Evolutionary conservation across 2,888 invertebrate species (phyloP).

Genomic region (Drosophila longiperda): DNA sequence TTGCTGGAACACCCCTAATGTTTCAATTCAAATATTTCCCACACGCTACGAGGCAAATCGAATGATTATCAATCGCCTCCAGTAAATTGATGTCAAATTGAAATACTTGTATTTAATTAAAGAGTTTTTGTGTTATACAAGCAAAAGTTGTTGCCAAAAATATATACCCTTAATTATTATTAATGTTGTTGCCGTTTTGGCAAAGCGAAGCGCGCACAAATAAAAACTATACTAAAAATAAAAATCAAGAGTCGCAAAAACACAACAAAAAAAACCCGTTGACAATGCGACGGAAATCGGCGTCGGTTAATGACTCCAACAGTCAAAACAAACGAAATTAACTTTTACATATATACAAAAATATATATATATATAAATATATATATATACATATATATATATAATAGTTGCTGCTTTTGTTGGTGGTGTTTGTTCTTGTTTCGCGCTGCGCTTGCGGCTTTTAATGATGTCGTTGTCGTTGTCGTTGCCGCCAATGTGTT

Average conservation of each 20-base stretch:
- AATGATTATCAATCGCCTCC: conserved; percentile 6
- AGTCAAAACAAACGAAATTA: conserved; percentile 5
- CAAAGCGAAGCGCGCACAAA: conserved; percentile 40
- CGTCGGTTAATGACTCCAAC: conserved; percentile 60
- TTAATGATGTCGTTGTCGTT: conserved; percentile 47
- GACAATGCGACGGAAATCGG: conserved; percentile 62
- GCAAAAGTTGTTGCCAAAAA: conserved; percentile 18
- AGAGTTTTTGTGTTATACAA: conserved; percentile 37
- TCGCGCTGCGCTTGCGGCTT: conserved; percentile 3
- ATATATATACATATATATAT: background rate
- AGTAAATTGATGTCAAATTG: conserved; percentile 42
- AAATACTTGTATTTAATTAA: conserved; percentile 56
- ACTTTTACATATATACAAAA: background rate
- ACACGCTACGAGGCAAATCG: conserved; percentile 13
- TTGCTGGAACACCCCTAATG: conserved; percentile 23
- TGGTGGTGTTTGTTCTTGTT: conserved; percentile 40
- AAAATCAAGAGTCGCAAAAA: conserved; percentile 13
- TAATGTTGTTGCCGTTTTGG: conserved; percentile 29
- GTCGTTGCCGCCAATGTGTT: conserved; percentile 30
- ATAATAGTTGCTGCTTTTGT: background rate
- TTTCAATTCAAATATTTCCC: conserved; percentile 3
- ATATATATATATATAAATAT: too few species aligned
- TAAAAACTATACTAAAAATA: conserved; percentile 34
- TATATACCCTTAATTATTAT: conserved; percentile 47
- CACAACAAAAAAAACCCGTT: conserved; percentile 51